Evolutionary conservation across 1,140 invertebrate species (phyloP).

Genomic region (Ceratina calcarata): DNA sequence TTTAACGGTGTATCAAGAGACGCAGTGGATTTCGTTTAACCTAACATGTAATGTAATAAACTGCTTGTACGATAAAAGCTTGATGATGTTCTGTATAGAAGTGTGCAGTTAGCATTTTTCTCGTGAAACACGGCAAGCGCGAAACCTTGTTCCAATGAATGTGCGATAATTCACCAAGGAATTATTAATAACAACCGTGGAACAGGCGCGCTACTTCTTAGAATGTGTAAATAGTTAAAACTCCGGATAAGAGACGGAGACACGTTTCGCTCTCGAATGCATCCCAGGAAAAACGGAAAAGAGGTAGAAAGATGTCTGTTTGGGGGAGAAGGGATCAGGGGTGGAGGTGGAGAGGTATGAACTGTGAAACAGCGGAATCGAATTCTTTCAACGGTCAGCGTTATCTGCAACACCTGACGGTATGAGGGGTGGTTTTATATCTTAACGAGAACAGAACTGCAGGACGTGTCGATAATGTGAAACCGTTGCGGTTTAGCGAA

Average conservation of each 20-base stretch:
- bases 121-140: not conserved
- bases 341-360: constrained; percentile 30
- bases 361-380: constrained; percentile 58
- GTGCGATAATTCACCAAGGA: not conserved
- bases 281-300: not conserved
- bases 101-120: not conserved
- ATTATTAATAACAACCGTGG: not conserved
- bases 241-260: not conserved
- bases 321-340: constrained; percentile 22
- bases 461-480: not conserved
- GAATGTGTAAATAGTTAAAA: not conserved
- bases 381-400: constrained; percentile 59
- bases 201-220: not conserved
- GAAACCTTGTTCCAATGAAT: not conserved
- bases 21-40: too few species aligned
- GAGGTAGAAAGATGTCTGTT: constrained; percentile 18
- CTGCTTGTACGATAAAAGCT: too few species aligned
- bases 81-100: too few species aligned
- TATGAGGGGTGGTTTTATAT: constrained; percentile 3
- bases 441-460: constrained; percentile 13
- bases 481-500: too few species aligned
- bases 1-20: too few species aligned
- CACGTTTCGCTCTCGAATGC: constrained; percentile 3
- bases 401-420: constrained; percentile 54
- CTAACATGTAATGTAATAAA: too few species aligned